A percentile compares a stretch with the other conserved stretches of the same genome.
Evolutionary conservation across 1,140 invertebrate species (phyloP).

Genomic region (Acromyrmex heyeri): DNA sequence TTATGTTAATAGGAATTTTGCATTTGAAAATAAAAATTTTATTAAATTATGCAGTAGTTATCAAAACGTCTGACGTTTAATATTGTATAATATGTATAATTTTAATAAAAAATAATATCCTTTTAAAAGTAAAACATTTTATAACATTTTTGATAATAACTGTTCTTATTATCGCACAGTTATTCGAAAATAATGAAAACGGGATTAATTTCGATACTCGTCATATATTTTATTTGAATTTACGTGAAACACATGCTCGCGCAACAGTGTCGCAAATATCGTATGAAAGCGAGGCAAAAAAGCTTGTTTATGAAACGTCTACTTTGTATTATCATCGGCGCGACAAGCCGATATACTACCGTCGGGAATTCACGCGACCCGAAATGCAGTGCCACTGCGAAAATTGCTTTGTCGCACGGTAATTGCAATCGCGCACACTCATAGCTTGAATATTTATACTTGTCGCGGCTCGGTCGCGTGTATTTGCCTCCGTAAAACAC

Average conservation of each 20-base stretch:
- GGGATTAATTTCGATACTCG: slow-evolving; percentile 14
- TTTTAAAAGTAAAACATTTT: background rate
- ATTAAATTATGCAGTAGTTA: background rate
- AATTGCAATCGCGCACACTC: slow-evolving; percentile 44
- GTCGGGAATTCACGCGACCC: slow-evolving; percentile 18
- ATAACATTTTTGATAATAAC: background rate
- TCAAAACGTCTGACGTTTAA: slow-evolving; percentile 10
- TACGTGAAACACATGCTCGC: background rate
- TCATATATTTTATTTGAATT: slow-evolving; percentile 17
- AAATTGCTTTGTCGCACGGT: slow-evolving; percentile 58
- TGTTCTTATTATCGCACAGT: background rate
- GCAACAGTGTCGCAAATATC: background rate
- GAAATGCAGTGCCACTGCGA: slow-evolving; percentile 33
- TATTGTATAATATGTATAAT: background rate
- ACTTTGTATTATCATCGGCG: slow-evolving; percentile 66
- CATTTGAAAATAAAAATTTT: background rate
- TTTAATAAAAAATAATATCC: background rate
- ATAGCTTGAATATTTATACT: slow-evolving; percentile 52
- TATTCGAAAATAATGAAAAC: background rate
- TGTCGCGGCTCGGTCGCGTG: background rate
- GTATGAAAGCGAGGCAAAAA: background rate
- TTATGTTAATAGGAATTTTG: background rate
- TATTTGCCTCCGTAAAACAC: slow-evolving; percentile 48
- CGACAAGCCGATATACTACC: slow-evolving; percentile 34
- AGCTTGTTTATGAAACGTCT: slow-evolving; percentile 49